Percentiles rank a stretch among this genome's conserved stretches.
Conservation (phyloP, 2,113 vertebrate genomes). For the Chaetodon auriga region DNA sequence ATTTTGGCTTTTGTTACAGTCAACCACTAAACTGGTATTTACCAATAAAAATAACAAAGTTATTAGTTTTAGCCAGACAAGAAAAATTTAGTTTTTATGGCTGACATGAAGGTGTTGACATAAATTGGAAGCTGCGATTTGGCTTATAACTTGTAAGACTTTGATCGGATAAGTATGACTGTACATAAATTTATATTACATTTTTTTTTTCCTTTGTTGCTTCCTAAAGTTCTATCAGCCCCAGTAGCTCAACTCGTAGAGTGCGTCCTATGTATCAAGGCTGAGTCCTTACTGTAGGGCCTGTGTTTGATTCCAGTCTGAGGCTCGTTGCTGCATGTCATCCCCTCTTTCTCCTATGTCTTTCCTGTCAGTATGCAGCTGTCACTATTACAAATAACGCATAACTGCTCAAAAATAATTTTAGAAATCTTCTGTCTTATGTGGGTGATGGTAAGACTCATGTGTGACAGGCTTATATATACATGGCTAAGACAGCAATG, state of each 20-base stretch:
- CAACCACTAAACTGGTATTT: slow-evolving; percentile 4
- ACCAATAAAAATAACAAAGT: slow-evolving; percentile 17
- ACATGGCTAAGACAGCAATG: neutral
- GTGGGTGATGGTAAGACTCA: neutral
- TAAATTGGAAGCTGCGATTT: slow-evolving; percentile 31
- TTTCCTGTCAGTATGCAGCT: no score
- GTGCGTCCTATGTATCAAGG: no score
- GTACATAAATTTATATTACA: slow-evolving; percentile 26
- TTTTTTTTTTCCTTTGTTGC: slow-evolving; percentile 13
- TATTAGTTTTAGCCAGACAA: slow-evolving; percentile 6
- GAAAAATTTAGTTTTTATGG: slow-evolving; percentile 40
- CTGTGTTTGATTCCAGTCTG: no score
- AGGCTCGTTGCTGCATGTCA: no score
- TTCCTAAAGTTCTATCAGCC: neutral
- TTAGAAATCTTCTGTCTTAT: neutral
- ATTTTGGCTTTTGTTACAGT: slow-evolving; percentile 9
- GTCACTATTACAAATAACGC: no score
- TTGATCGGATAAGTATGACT: slow-evolving; percentile 30
- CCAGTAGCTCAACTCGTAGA: no score
- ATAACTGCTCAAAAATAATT: no score
- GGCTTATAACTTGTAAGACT: slow-evolving; percentile 31
- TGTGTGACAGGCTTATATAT: neutral
- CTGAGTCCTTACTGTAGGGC: no score
- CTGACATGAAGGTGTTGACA: slow-evolving; percentile 17
- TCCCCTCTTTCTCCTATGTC: no score